Evolutionary conservation across 2,888 invertebrate genomes (phyloP).

Genomic region (Athalia circularis): DNA sequence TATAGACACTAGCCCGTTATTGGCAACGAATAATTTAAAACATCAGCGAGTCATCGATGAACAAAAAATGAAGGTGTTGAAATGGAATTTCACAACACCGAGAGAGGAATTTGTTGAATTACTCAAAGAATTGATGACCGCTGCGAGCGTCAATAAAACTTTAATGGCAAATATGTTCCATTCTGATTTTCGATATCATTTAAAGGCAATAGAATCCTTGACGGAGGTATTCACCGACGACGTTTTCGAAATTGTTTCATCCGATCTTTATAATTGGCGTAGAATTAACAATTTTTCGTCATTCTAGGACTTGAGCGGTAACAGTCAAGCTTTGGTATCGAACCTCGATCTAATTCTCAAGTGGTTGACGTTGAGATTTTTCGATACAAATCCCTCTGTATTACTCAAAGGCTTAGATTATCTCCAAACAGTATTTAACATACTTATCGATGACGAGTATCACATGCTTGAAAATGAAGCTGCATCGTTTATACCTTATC

Average conservation of each 20-base stretch:
- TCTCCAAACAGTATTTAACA: constrained; percentile 87
- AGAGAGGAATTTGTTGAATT: constrained; percentile 95
- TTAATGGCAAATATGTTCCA: constrained; percentile 96
- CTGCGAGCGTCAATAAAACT: constrained; percentile 90
- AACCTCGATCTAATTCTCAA: constrained; percentile 97
- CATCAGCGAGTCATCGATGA: constrained; percentile 96
- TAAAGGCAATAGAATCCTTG: constrained; percentile 95
- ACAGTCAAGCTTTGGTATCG: constrained; percentile 86
- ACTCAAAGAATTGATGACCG: constrained; percentile 91
- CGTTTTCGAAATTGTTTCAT: background rate
- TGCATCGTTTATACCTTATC: constrained; percentile 94
- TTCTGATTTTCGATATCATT: constrained; percentile 93
- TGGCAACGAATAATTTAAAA: constrained; percentile 90
- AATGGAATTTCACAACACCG: constrained; percentile 97
- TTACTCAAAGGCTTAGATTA: constrained; percentile 97
- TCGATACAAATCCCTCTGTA: constrained; percentile 99
- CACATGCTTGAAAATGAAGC: constrained; percentile 94
- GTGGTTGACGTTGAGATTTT: constrained; percentile 97
- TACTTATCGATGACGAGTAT: constrained; percentile 87
- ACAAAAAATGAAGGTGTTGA: constrained; percentile 92
- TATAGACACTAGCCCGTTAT: constrained; percentile 83
- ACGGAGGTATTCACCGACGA: constrained; percentile 77
- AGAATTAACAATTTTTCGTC: constrained; percentile 30
- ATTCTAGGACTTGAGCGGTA: constrained; percentile 82
- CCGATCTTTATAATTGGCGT: background rate